Percentiles rank a stretch among this genome's conserved stretches.
These are phyloP conservation scores for Trigoniulus corallinus DNA, from an alignment of 1,140 invertebrate genomes.

Conservation along the genomic window DNA sequence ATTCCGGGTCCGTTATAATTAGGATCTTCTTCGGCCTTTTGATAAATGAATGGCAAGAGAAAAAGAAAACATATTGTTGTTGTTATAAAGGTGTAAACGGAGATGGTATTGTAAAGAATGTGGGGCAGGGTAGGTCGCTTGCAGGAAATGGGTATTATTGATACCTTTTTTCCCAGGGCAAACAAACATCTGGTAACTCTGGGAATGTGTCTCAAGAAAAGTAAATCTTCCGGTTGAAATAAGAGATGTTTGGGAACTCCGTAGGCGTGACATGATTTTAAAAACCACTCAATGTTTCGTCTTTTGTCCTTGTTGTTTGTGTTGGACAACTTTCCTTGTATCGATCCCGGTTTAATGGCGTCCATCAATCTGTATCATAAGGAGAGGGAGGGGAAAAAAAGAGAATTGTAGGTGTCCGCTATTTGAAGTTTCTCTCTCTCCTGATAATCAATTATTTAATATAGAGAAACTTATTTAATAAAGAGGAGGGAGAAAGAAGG, in stretches of 20 bases:
- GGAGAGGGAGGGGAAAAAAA: too few relatives aligned
- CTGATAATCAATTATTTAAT: too few relatives aligned
- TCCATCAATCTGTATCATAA: conserved; percentile 22
- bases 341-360: conserved; percentile 17
- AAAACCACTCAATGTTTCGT: conserved; percentile 19
- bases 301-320: conserved; percentile 17
- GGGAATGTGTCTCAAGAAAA: conserved; percentile 20
- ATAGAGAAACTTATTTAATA: too few relatives aligned
- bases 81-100: too few relatives aligned
- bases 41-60: neutral
- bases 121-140: too few relatives aligned
- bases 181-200: conserved; percentile 21
- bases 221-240: conserved; percentile 20
- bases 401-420: too few relatives aligned
- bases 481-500: too few relatives aligned
- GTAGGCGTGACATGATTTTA: conserved; percentile 16
- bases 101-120: too few relatives aligned
- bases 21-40: neutral
- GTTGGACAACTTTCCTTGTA: conserved; percentile 17
- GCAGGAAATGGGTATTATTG: neutral
- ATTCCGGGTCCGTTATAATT: conserved; percentile 5
- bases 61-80: neutral
- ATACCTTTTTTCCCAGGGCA: conserved; percentile 20
- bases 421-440: too few relatives aligned
- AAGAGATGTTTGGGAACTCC: conserved; percentile 19